Conservation (phyloP, 2,113 vertebrate genomes). For the Chionomys nivalis region DNA sequence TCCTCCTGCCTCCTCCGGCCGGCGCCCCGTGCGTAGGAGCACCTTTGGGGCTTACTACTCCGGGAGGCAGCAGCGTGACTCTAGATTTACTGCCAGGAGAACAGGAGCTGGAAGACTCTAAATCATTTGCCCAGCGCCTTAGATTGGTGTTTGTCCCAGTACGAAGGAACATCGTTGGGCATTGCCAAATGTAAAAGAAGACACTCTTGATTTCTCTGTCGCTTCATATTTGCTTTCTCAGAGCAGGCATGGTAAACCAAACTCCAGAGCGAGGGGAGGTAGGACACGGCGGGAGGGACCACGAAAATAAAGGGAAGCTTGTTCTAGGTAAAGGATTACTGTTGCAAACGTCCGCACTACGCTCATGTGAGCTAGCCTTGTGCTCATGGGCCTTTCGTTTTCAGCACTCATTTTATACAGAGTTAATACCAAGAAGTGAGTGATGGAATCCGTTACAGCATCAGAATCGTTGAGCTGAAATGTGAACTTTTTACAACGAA, state of each 20-base stretch:
- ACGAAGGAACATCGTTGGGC: neutral
- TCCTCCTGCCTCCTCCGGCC: too few relatives aligned
- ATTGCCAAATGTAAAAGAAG: neutral
- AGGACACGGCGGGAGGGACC: neutral
- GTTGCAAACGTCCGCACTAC: neutral
- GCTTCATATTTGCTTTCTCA: neutral
- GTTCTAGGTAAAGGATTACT: neutral
- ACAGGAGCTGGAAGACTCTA: neutral
- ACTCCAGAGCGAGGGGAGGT: too few relatives aligned
- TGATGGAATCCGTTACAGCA: neutral
- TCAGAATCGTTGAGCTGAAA: neutral
- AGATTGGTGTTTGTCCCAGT: neutral
- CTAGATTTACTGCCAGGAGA: neutral
- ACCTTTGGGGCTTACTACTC: neutral
- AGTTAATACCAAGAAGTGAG: neutral
- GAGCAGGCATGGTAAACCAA: neutral
- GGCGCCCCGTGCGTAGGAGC: rapidly evolving
- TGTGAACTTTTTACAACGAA: neutral
- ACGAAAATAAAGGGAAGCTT: neutral
- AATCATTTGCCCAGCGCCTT: neutral
- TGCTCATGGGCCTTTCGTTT: neutral
- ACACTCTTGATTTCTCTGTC: rapidly evolving
- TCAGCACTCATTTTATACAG: neutral
- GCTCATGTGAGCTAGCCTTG: neutral
- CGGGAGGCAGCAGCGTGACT: neutral